These are phyloP conservation scores for Epirrhoe alternata DNA, from an alignment of 2,888 invertebrate genomes.

Conservation along the genomic window DNA sequence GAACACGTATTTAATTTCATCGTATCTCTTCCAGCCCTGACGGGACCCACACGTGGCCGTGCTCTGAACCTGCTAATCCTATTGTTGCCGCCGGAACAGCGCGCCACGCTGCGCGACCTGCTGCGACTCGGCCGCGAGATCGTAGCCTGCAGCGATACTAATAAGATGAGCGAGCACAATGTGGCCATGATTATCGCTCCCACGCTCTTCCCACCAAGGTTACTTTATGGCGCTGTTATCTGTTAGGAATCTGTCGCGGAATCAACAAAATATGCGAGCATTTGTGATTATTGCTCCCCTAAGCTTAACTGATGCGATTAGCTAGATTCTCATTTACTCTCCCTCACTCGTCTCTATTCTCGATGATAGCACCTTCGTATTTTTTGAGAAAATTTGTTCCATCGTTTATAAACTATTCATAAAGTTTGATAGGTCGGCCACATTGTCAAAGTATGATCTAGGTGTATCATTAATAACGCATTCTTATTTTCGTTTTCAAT, in stretches of 20 bases:
- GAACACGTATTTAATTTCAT: background rate
- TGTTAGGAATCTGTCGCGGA: background rate
- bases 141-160: conserved; percentile 88
- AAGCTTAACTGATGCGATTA: no score
- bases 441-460: no score
- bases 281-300: no score
- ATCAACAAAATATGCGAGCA: background rate
- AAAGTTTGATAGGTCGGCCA: no score
- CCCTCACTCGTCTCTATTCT: no score
- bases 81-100: conserved; percentile 92
- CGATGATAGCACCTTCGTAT: no score
- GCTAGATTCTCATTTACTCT: no score
- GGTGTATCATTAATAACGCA: no score
- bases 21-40: conserved; percentile 81
- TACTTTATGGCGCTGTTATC: background rate
- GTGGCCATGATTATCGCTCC: conserved; percentile 98
- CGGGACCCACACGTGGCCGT: conserved; percentile 86
- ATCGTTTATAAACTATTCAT: no score
- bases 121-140: conserved; percentile 91
- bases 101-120: conserved; percentile 92
- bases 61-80: conserved; percentile 92
- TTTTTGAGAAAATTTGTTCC: no score
- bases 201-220: conserved; percentile 93
- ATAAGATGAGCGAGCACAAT: conserved; percentile 96
- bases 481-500: no score